Evolutionary conservation across 2,888 invertebrate species (phyloP), one percentile per base, ranked within the genome.

Genomic region (Drosophila putrida): DNA sequence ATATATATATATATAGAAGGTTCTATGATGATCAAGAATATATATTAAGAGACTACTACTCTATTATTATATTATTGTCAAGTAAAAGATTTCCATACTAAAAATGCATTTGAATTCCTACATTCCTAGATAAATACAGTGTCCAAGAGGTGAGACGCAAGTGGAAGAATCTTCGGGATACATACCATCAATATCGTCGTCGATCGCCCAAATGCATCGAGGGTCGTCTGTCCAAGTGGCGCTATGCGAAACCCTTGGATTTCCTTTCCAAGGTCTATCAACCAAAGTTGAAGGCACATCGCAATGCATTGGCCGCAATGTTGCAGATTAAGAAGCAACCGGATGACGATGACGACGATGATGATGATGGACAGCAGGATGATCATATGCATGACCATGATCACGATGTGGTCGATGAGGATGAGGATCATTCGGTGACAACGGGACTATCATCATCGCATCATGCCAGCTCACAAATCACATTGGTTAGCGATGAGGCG

Each of bases 91-190:
- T 28, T 28, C 28, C n/a, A n/a, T n/a, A 28, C 5, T 31, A 31
- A 31, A 6, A 4, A 31, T 1, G 8, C 31, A 38, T 13, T 38
- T 36, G 0, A 11, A 11, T 6, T 13, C 6, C n/a, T n/a, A 0
- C 3, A 0, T n/a, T 4, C 8, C 6, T n/a, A 66, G 61, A 64
- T 39, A 89, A 85, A 65, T 84, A 91, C 47, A 88, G 90, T 9
- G 89, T 91, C 2, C 90, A 86, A 43, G 91, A 92, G 51, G 92
- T 92, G 61, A 82, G 92, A 0, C 90, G 89, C 11, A 91, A 91
- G 69, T 92, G 91, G 91, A 92, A 91, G 66, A 91, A 92, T 65
- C 80, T 92, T 0, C 84, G 92, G 6, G 91, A 92, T 53, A 92
- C 91, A 4, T 92, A 91, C 68, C 92, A 92, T 68, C 92, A 91